A percentile compares a stretch with the other conserved stretches of the same genome.
Conservation (phyloP, 2,113 vertebrate species). For the Cryptomyrus ogoouensis region DNA sequence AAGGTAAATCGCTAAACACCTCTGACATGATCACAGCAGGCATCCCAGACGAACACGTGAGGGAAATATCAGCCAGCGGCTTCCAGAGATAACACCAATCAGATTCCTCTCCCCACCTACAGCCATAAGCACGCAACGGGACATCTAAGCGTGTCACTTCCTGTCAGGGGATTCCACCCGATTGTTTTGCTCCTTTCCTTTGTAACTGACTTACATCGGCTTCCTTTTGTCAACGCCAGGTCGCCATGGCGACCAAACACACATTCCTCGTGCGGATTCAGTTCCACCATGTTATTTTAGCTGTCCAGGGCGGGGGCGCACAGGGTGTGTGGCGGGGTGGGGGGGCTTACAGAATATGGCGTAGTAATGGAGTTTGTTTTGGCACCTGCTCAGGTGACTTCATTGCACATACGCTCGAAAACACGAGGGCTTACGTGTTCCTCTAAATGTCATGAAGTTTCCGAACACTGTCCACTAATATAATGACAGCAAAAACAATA, state of each 20-base stretch:
- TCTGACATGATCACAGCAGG: not conserved
- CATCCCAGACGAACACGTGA: not conserved
- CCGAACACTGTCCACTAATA: too few species aligned
- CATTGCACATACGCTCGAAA: not conserved
- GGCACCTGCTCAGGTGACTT: not conserved
- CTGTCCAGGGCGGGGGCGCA: not conserved
- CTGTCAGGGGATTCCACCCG: not conserved
- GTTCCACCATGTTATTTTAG: not conserved
- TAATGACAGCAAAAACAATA: not conserved
- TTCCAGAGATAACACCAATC: constrained; percentile 2
- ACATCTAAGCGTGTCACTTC: constrained; percentile 20
- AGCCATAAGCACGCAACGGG: not conserved
- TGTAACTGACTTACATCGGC: constrained; percentile 22
- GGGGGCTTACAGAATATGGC: not conserved
- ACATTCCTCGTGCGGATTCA: constrained; percentile 19
- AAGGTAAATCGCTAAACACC: not conserved
- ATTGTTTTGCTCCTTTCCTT: constrained; percentile 4
- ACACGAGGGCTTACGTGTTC: not conserved
- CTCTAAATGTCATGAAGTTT: not conserved
- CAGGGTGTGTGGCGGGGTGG: too few species aligned
- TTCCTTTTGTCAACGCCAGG: constrained; percentile 26
- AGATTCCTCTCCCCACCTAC: not conserved
- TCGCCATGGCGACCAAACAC: not conserved
- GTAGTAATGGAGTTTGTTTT: not conserved
- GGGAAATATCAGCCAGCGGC: not conserved